Percentiles rank a stretch among this genome's conserved stretches.
phyloP scores from a whole-genome alignment of 2,888 invertebrate species.

The Brassicogethes aeneus region DNA sequence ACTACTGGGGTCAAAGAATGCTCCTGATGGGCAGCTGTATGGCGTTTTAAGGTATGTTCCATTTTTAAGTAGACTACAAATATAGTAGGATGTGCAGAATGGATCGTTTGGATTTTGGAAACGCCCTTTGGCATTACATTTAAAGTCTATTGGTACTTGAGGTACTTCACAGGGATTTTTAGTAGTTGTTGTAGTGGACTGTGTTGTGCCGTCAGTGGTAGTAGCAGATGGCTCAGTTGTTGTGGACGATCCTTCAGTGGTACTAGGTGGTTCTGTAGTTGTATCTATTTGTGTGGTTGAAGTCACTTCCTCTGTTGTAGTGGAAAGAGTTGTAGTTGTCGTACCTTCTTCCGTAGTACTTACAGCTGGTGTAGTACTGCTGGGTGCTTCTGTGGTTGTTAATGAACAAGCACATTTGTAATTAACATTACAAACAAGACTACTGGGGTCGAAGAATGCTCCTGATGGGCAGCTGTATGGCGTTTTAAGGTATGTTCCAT shows the following conservation, averaged over 20 bases:
- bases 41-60: constrained; percentile 30
- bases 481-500: constrained; percentile 30
- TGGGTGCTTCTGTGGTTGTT: background rate
- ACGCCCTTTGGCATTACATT: constrained; percentile 35
- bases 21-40: constrained; percentile 21
- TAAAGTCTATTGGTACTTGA: constrained; percentile 9
- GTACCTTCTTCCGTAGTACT: background rate
- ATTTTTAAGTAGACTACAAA: constrained; percentile 19
- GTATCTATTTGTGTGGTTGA: background rate
- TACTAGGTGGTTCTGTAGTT: background rate
- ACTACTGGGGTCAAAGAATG: constrained; percentile 17
- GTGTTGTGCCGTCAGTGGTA: background rate
- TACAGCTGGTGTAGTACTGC: background rate
- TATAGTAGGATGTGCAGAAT: constrained; percentile 21
- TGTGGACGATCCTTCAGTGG: background rate
- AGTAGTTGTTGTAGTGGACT: background rate
- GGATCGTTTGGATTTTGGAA: constrained; percentile 38
- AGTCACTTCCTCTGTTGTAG: background rate
- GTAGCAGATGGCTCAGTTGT: background rate
- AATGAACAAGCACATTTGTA: constrained; percentile 14
- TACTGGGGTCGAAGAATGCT: constrained; percentile 19
- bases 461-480: constrained; percentile 20
- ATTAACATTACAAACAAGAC: constrained; percentile 10
- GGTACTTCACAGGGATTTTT: background rate
- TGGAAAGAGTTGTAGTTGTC: background rate